Evolutionary conservation across 1,140 invertebrate species (phyloP), one percentile per base, ranked within the genome.

Genomic region (Cheumatopsyche charites): DNA sequence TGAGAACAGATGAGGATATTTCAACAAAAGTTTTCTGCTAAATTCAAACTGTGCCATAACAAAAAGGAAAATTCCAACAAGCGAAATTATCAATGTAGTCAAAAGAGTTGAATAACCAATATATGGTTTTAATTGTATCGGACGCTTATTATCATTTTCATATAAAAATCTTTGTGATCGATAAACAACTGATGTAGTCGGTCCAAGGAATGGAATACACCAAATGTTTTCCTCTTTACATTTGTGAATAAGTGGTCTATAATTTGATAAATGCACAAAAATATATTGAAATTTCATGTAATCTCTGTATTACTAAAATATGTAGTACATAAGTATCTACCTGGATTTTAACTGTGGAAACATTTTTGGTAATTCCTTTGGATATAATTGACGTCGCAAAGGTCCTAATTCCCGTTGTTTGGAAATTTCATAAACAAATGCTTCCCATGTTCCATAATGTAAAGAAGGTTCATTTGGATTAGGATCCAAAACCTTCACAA

Each of bases 1-100:
- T 0, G 92, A 91, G 76, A 95, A 94, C 9, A 95, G 78, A 72
- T 83, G 78, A 0, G 94, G 94, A 82, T 90, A 89, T 86, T 91
- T 80, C 62, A 85, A 81, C 21, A 80, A 71, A n/a, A 78, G 58
- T 49, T 77, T 77, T 49, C 78, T 76, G 42, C 79, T 78, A 36
- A 67, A 87, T 9, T 85, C 77, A 72, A 88, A 91, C 71, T 88
- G 89, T 0, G 88, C 79, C 77, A 97, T 79, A 0, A 93, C 7
- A 1, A 81, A 81, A 76, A 97, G 88, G 0, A 95, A 69, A 0
- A 83, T 63, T 7, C 84, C 88, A 68, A 88, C 82, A 3, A 93
- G 70, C 0, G 87, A 78, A 0, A 88, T 75, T 0, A 83, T 55
- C 0, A 91, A 13, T 0, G 88, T 73, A 19, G 29, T n/a, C n/a